A percentile compares a stretch with the other conserved stretches of the same genome.
These are phyloP conservation scores for Capitulum mitella DNA, from an alignment of 2,888 invertebrate genomes.

Conservation along the genomic window DNA sequence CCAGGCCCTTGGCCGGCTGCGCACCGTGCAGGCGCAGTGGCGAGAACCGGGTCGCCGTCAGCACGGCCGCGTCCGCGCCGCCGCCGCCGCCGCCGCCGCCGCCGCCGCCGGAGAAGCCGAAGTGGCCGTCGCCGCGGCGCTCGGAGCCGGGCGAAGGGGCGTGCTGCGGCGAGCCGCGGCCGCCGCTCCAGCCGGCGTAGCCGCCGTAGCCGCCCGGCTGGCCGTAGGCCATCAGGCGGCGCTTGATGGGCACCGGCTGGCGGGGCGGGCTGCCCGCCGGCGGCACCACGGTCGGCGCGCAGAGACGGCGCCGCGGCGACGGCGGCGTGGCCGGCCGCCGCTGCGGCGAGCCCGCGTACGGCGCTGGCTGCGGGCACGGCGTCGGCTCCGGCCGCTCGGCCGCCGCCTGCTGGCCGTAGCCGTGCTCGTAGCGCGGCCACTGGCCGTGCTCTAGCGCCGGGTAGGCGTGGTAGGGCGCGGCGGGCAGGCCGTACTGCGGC, in stretches of 20 bases:
- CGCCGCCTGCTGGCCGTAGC: not conserved
- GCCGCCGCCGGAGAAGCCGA: slow-evolving; percentile 6
- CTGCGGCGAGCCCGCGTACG: not conserved
- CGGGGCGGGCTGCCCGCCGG: slow-evolving; percentile 7
- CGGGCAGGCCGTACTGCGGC: not conserved
- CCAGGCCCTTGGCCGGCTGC: not conserved
- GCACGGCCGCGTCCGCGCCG: not conserved
- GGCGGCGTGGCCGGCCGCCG: slow-evolving; percentile 7
- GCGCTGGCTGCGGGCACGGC: not conserved
- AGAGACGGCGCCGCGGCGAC: slow-evolving; percentile 20
- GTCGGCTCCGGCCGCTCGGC: not conserved
- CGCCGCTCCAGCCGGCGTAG: slow-evolving; percentile 15
- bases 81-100: not conserved
- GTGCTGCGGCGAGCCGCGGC: slow-evolving; percentile 18
- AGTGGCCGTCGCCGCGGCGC: not conserved
- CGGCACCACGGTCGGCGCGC: slow-evolving; percentile 21
- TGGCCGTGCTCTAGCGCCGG: not conserved
- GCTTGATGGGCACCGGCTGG: slow-evolving; percentile 14
- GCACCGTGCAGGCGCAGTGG: not conserved
- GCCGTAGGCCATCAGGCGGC: slow-evolving; percentile 18
- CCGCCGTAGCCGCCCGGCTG: not conserved
- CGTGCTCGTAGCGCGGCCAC: slow-evolving; percentile 12
- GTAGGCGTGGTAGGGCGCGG: not conserved
- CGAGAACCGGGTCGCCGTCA: not conserved
- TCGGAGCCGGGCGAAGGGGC: not conserved